Percentiles rank a stretch among this genome's conserved stretches.
These are phyloP conservation scores for Eupleurogrammus muticus DNA, from an alignment of 2,797 vertebrate genomes.

Conservation along the genomic window DNA sequence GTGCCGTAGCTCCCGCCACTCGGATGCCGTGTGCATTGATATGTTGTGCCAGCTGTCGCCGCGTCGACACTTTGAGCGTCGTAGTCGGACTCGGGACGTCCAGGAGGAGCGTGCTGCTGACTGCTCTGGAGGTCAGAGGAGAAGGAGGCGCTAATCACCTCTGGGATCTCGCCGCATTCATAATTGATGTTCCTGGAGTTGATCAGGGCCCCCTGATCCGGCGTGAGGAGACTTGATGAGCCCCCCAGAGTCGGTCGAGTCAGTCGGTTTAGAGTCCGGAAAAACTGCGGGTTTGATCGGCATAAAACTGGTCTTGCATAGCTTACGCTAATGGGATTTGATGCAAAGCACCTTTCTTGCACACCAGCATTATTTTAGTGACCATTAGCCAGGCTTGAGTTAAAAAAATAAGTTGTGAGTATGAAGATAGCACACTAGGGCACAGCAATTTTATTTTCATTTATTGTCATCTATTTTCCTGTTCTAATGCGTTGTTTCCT, in stretches of 20 bases:
- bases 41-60: constrained; percentile 61
- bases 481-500: too few relatives aligned
- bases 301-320: not conserved
- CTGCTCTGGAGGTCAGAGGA: constrained; percentile 60
- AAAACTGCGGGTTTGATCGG: not conserved
- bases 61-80: constrained; percentile 47
- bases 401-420: not conserved
- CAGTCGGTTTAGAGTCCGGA: not conserved
- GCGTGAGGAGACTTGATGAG: constrained; percentile 53
- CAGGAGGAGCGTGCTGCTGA: constrained; percentile 42
- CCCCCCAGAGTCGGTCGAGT: constrained; percentile 1
- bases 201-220: constrained; percentile 65
- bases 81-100: constrained; percentile 23
- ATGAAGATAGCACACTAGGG: not conserved
- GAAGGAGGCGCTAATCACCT: constrained; percentile 63
- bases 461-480: too few relatives aligned
- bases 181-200: constrained; percentile 74
- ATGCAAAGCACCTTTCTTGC: not conserved
- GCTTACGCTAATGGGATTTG: not conserved
- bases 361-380: not conserved
- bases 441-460: not conserved
- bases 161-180: constrained; percentile 68
- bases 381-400: not conserved
- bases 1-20: constrained; percentile 28
- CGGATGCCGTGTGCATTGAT: constrained; percentile 48